These are phyloP conservation scores for Argopecten irradians DNA, from an alignment of 1,140 invertebrate genomes.

Conservation along the genomic window DNA sequence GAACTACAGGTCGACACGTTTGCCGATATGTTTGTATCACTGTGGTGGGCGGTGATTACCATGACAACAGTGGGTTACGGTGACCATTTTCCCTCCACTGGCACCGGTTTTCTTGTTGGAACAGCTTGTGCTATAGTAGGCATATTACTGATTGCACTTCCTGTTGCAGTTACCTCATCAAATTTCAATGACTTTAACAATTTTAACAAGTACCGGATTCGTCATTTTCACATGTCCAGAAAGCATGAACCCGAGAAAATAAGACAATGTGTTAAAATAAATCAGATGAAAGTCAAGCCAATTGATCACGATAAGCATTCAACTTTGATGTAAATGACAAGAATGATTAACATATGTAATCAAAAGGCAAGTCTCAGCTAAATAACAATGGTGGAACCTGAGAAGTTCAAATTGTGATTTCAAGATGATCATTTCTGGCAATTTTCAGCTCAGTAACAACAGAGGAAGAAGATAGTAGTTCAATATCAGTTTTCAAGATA, in stretches of 20 bases:
- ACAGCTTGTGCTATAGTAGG: background rate
- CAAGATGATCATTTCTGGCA: too few relatives aligned
- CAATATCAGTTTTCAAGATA: too few relatives aligned
- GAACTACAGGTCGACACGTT: background rate
- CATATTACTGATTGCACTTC: background rate
- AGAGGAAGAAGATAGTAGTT: too few relatives aligned
- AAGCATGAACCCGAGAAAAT: background rate
- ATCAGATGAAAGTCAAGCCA: background rate
- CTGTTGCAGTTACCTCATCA: background rate
- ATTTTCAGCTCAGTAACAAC: too few relatives aligned
- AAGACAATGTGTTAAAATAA: background rate
- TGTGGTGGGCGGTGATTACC: background rate
- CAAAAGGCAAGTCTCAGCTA: too few relatives aligned
- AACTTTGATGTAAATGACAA: background rate
- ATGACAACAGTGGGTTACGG: background rate
- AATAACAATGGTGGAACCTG: too few relatives aligned
- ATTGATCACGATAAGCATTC: background rate
- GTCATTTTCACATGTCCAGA: background rate
- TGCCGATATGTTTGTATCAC: background rate
- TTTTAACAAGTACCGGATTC: background rate
- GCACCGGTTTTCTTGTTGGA: background rate
- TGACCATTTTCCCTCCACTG: background rate
- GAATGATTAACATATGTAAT: too few relatives aligned
- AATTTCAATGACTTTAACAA: background rate
- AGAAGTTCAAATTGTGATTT: too few relatives aligned